Evolutionary conservation across 2,113 vertebrate species (phyloP).

Genomic region (Dissostichus mawsoni): DNA sequence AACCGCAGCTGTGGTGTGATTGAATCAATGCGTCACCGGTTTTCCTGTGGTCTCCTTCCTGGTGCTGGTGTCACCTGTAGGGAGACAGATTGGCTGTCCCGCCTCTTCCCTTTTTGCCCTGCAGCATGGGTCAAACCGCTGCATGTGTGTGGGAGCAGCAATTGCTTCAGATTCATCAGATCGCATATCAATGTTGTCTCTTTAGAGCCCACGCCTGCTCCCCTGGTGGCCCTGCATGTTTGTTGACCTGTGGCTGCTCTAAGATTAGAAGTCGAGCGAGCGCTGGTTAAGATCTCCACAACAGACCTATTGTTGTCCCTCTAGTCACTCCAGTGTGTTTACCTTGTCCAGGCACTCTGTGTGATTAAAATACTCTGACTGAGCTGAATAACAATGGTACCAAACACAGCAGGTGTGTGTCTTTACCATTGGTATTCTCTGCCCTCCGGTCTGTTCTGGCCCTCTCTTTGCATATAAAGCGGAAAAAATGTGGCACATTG

Average conservation of each 20-base stretch:
- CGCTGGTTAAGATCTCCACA: slow-evolving; percentile 58
- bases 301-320: slow-evolving; percentile 67
- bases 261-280: slow-evolving; percentile 66
- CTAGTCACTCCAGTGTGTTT: slow-evolving; percentile 66
- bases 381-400: slow-evolving; percentile 59
- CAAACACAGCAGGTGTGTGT: slow-evolving; percentile 38
- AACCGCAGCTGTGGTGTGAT: slow-evolving; percentile 4
- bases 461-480: slow-evolving; percentile 43
- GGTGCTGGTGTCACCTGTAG: slow-evolving; percentile 42
- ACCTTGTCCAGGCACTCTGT: slow-evolving; percentile 60
- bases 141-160: slow-evolving; percentile 52
- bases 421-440: slow-evolving; percentile 25
- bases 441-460: slow-evolving; percentile 16
- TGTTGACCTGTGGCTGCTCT: slow-evolving; percentile 71
- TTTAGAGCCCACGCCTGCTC: slow-evolving; percentile 54
- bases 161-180: slow-evolving; percentile 60
- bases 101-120: slow-evolving; percentile 28
- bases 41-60: slow-evolving; percentile 2
- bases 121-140: slow-evolving; percentile 34
- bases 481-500: slow-evolving; percentile 55
- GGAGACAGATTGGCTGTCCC: slow-evolving; percentile 49
- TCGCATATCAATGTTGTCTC: slow-evolving; percentile 75
- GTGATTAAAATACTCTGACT: slow-evolving; percentile 63
- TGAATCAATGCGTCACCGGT: slow-evolving; percentile 17
- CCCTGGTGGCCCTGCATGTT: slow-evolving; percentile 57